phyloP scores from a whole-genome alignment of 2,113 vertebrate genomes.

The Syrmaticus mikado region DNA sequence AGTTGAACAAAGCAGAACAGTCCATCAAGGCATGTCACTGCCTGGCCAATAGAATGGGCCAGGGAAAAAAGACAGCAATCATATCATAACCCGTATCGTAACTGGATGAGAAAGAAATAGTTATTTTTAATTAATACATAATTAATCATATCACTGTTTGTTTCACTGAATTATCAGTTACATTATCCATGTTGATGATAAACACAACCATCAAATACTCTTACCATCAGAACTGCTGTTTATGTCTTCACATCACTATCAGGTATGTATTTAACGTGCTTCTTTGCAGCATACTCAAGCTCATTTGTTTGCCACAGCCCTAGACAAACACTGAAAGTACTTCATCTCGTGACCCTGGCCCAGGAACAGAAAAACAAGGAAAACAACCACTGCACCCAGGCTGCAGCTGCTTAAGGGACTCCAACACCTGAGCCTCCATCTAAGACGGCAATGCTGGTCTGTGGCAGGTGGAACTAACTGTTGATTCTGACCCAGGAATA shows the following conservation, averaged over 20 bases:
- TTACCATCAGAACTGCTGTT: background rate
- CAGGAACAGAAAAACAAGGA: background rate
- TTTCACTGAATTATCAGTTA: background rate
- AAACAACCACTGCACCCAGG: fast-evolving
- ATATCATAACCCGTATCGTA: fast-evolving
- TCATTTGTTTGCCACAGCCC: background rate
- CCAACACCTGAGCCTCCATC: background rate
- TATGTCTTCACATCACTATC: background rate
- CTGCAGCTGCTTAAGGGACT: background rate
- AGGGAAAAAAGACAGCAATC: background rate
- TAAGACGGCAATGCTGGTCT: fast-evolving
- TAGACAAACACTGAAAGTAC: background rate
- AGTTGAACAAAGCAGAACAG: background rate
- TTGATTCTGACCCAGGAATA: background rate
- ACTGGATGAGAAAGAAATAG: background rate
- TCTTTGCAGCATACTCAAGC: background rate
- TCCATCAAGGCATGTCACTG: background rate
- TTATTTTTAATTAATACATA: background rate
- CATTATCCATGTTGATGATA: background rate
- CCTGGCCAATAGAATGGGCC: background rate
- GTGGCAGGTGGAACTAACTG: background rate
- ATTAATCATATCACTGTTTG: background rate
- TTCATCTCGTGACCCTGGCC: too few relatives aligned
- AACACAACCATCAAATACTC: background rate
- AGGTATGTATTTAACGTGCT: background rate